Conservation (phyloP, 1,140 invertebrate genomes). For the Palaemon carinicauda region DNA sequence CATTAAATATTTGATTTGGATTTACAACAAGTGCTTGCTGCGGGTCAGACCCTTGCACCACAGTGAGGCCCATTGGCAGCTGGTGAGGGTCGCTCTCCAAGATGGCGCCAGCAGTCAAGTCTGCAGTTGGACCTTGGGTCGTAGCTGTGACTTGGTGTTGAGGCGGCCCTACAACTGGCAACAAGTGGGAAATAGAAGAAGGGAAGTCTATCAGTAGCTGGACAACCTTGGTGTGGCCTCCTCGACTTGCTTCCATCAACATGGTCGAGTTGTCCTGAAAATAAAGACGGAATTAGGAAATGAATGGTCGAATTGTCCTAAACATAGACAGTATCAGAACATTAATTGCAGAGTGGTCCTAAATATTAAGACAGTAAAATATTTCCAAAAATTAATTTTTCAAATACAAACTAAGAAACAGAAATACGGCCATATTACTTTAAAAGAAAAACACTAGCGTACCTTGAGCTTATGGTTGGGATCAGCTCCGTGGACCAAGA, state of each 20-base stretch:
- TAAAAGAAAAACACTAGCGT: conserved; percentile 27
- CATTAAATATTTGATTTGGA: conserved; percentile 50
- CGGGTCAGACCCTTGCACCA: conserved; percentile 43
- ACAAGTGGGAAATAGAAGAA: conserved; percentile 73
- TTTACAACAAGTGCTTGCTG: conserved; percentile 44
- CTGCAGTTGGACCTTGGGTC: conserved; percentile 63
- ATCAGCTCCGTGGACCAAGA: conserved; percentile 90
- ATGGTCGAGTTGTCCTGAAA: conserved; percentile 94
- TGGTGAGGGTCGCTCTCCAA: conserved; percentile 43
- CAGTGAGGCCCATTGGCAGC: conserved; percentile 44
- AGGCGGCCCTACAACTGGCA: conserved; percentile 63
- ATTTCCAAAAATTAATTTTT: too few relatives aligned
- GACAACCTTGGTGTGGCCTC: conserved; percentile 94
- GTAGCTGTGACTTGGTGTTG: conserved; percentile 61
- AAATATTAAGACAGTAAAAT: too few relatives aligned
- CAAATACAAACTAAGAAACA: too few relatives aligned
- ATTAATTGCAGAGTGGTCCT: too few relatives aligned
- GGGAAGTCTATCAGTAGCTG: conserved; percentile 94
- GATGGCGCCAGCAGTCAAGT: conserved; percentile 28
- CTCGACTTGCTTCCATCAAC: conserved; percentile 97
- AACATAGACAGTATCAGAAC: too few relatives aligned
- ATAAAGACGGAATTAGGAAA: too few relatives aligned
- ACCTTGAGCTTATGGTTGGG: conserved; percentile 94
- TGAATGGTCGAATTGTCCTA: too few relatives aligned
- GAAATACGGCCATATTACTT: too few relatives aligned